These are phyloP conservation scores for Ypsolopha sequella DNA, from an alignment of 2,888 invertebrate species.

Conservation along the genomic window DNA sequence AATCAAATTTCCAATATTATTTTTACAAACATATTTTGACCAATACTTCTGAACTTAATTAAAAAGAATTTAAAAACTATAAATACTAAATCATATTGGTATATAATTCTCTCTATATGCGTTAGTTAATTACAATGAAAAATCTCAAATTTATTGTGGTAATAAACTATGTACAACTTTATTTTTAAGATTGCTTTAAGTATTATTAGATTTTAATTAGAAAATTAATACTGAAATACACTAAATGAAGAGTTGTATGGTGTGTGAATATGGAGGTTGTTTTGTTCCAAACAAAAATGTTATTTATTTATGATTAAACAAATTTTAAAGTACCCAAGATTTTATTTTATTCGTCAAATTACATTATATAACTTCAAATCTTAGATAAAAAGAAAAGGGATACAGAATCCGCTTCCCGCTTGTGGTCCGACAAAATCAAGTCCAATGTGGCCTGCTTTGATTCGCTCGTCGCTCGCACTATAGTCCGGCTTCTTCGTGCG, in stretches of 20 bases:
- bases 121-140: constrained; percentile 35
- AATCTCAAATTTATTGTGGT: constrained; percentile 69
- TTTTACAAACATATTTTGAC: constrained; percentile 31
- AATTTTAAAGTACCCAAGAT: constrained; percentile 54
- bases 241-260: constrained; percentile 60
- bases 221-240: constrained; percentile 63
- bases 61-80: not conserved
- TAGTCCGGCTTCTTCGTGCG: too few relatives aligned
- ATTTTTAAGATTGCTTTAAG: constrained; percentile 66
- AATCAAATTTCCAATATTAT: not conserved
- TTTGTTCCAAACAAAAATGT: constrained; percentile 70
- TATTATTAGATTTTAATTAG: constrained; percentile 69
- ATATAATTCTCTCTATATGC: constrained; percentile 61
- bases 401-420: too few relatives aligned
- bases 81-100: constrained; percentile 41
- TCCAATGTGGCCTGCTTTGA: too few relatives aligned
- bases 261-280: constrained; percentile 69
- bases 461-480: too few relatives aligned
- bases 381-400: too few relatives aligned
- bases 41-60: constrained; percentile 26
- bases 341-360: constrained; percentile 12
- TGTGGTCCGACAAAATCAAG: too few relatives aligned
- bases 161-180: constrained; percentile 66
- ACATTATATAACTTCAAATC: too few relatives aligned
- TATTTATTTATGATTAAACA: constrained; percentile 71